These are phyloP conservation scores for Pecten maximus DNA, from an alignment of 2,888 invertebrate species.

Conservation along the genomic window DNA sequence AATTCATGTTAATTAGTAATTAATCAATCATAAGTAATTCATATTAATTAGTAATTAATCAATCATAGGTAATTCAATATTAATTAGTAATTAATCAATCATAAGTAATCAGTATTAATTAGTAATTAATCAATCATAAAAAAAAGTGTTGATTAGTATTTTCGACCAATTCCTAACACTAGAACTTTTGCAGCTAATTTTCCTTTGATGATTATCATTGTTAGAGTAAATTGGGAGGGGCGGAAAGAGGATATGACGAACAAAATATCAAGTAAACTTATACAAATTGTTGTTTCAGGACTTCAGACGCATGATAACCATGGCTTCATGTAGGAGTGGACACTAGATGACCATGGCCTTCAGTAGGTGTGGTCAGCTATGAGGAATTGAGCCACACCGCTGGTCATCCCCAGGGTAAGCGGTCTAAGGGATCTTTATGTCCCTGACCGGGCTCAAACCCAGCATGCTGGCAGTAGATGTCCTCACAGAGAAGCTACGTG, in stretches of 20 bases:
- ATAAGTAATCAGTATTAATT: too few relatives aligned
- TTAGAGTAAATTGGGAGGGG: too few relatives aligned
- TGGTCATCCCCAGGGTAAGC: background rate
- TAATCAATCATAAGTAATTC: too few relatives aligned
- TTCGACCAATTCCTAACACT: too few relatives aligned
- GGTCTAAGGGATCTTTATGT: background rate
- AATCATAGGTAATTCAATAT: too few relatives aligned
- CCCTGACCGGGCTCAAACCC: constrained; percentile 39
- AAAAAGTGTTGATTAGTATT: too few relatives aligned
- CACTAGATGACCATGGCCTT: background rate
- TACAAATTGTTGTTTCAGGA: background rate
- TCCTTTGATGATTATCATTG: too few relatives aligned
- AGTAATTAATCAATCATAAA: too few relatives aligned
- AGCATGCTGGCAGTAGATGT: constrained; percentile 68
- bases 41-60: too few relatives aligned
- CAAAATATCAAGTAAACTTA: background rate
- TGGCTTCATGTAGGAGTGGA: background rate
- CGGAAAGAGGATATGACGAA: background rate
- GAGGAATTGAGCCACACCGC: background rate
- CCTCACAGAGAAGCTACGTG: constrained; percentile 72
- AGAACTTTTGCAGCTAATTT: too few relatives aligned
- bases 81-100: too few relatives aligned
- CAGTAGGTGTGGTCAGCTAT: background rate
- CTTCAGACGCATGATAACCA: background rate
- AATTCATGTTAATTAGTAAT: too few relatives aligned